Evolutionary conservation across 2,113 vertebrate genomes (phyloP).

Genomic region (Cheilinus undulatus): DNA sequence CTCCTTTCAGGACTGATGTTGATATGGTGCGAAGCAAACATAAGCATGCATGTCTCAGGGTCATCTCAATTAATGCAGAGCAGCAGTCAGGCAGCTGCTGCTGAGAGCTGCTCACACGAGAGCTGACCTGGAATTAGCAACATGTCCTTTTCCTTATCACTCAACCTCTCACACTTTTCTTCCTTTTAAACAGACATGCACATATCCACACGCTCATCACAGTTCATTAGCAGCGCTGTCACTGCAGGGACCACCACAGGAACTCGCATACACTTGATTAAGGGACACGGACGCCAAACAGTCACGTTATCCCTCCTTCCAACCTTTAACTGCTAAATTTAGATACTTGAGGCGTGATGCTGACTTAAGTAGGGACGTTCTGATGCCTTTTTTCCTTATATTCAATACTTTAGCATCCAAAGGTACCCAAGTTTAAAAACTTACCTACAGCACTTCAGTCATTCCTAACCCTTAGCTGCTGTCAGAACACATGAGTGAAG

Average conservation of each 20-base stretch:
- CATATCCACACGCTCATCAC: constrained; percentile 55
- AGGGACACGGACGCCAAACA: constrained; percentile 25
- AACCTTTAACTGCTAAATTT: constrained; percentile 5
- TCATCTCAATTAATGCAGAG: constrained; percentile 61
- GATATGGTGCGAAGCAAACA: constrained; percentile 48
- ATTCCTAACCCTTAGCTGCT: too few relatives aligned
- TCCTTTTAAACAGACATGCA: constrained; percentile 27
- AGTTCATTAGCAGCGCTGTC: constrained; percentile 65
- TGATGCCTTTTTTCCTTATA: too few relatives aligned
- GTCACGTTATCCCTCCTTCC: constrained; percentile 3
- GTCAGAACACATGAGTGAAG: too few relatives aligned
- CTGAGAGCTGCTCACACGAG: constrained; percentile 34
- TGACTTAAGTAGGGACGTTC: background rate
- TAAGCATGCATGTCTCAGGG: constrained; percentile 57
- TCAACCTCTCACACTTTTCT: constrained; percentile 17
- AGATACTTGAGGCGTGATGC: background rate
- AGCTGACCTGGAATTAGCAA: constrained; percentile 50
- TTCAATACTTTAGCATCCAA: too few relatives aligned
- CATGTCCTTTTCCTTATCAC: constrained; percentile 21
- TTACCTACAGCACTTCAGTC: too few relatives aligned
- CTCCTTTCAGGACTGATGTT: constrained; percentile 22
- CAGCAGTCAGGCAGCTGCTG: constrained; percentile 44
- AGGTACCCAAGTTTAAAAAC: too few relatives aligned
- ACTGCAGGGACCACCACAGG: constrained; percentile 52
- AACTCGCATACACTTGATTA: constrained; percentile 46